phyloP scores from a whole-genome alignment of 2,888 invertebrate species.

The Hemaris fuciformis region DNA sequence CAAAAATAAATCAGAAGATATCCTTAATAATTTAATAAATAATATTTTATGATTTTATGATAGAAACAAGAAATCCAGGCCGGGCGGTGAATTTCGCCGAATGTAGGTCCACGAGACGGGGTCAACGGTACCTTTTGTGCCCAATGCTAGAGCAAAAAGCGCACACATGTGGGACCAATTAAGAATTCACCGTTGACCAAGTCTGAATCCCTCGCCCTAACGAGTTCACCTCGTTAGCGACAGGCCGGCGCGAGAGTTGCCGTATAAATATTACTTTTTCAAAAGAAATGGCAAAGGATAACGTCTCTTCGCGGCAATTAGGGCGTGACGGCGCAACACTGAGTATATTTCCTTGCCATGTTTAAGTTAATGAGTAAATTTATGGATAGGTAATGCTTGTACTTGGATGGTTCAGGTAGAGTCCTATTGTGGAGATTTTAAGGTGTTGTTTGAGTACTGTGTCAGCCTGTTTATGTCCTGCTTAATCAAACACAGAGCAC shows the following conservation, averaged over 20 bases:
- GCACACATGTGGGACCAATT: neutral
- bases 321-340: neutral
- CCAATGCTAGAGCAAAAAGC: neutral
- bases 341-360: neutral
- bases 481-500: too few species aligned
- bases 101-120: neutral
- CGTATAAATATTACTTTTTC: neutral
- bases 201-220: neutral
- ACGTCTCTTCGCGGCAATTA: neutral
- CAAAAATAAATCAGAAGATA: too few species aligned
- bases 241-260: neutral
- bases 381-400: too few species aligned
- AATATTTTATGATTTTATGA: too few species aligned
- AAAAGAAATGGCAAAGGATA: neutral
- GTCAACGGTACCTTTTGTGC: neutral
- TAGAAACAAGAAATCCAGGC: neutral
- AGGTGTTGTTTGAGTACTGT: too few species aligned
- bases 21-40: too few species aligned
- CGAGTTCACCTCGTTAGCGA: neutral
- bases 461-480: too few species aligned
- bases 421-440: too few species aligned
- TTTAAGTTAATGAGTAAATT: neutral
- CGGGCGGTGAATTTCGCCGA: neutral
- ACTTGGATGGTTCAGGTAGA: too few species aligned
- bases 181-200: conserved; percentile 4